Evolutionary conservation across 2,113 vertebrate genomes (phyloP).

Genomic region (Ammospiza nelsoni): DNA sequence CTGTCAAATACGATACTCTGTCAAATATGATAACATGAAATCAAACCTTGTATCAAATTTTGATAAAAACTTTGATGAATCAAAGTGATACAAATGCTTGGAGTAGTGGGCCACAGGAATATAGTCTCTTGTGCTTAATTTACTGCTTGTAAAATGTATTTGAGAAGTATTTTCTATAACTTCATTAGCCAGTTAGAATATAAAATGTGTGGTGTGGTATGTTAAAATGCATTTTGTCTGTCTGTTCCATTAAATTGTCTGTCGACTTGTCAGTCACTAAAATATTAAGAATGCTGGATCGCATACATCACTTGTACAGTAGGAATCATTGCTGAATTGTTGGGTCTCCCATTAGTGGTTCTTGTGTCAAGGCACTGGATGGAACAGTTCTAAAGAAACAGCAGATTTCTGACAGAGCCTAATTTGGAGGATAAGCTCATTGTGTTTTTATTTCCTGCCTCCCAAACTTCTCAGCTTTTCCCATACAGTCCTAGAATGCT

Average conservation of each 20-base stretch:
- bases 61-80: not conserved
- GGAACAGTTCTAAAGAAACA: conserved; percentile 30
- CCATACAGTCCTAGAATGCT: accelerated
- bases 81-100: conserved; percentile 55
- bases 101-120: conserved; percentile 26
- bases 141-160: not conserved
- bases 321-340: not conserved
- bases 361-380: not conserved
- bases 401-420: conserved; percentile 60
- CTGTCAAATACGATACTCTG: conserved; percentile 27
- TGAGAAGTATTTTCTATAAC: not conserved
- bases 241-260: conserved; percentile 51
- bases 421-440: not conserved
- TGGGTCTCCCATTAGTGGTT: not conserved
- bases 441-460: not conserved
- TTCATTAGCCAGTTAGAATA: not conserved
- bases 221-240: conserved; percentile 31
- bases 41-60: not conserved
- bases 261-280: conserved; percentile 2
- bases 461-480: not conserved
- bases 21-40: conserved; percentile 33
- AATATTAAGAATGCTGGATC: not conserved
- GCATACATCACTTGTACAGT: not conserved
- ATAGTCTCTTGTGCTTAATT: not conserved
- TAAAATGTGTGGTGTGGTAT: conserved; percentile 3